Conservation (phyloP, 2,113 vertebrate species). For the Tenebrosternarchus preto region DNA sequence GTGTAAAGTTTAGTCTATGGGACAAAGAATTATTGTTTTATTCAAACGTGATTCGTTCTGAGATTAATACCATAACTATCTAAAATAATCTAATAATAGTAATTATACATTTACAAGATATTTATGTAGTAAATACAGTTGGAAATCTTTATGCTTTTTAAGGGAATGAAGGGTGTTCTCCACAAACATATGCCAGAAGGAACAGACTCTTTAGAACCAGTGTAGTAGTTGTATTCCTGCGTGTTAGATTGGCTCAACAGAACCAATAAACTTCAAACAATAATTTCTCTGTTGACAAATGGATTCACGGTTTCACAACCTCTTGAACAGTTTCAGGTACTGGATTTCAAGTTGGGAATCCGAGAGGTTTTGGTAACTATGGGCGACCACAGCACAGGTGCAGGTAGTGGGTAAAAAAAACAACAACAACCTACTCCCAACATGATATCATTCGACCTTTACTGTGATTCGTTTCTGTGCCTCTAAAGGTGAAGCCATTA, state of each 20-base stretch:
- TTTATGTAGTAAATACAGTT: too few relatives aligned
- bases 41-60: too few relatives aligned
- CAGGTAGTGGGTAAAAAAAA: slow-evolving; percentile 1
- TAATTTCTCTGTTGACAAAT: not conserved
- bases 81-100: too few relatives aligned
- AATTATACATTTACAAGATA: too few relatives aligned
- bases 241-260: not conserved
- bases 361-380: not conserved
- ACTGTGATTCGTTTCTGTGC: slow-evolving; percentile 73
- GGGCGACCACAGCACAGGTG: not conserved
- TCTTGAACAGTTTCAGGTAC: not conserved
- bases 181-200: not conserved
- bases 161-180: not conserved
- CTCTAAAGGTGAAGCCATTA: slow-evolving; percentile 77
- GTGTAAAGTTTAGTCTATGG: too few relatives aligned
- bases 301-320: not conserved
- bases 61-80: too few relatives aligned
- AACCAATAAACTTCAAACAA: not conserved
- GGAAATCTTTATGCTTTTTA: not conserved
- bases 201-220: not conserved
- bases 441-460: slow-evolving; percentile 74
- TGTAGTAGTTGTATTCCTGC: not conserved
- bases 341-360: not conserved
- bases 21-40: too few relatives aligned
- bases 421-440: slow-evolving; percentile 43